Conservation (phyloP, 2,888 invertebrate species). For the Stegophylla sp. region DNA sequence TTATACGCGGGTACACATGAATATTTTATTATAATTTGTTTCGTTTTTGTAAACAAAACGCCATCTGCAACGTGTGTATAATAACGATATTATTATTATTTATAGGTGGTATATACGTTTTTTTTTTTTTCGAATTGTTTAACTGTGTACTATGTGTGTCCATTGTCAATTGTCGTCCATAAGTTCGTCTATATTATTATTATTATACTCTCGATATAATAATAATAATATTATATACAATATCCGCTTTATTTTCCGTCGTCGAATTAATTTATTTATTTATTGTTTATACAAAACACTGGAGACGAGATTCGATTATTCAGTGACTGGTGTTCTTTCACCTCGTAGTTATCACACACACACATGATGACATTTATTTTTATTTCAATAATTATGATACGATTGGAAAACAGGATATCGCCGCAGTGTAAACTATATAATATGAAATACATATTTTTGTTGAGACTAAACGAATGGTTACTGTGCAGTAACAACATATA, state of each 20-base stretch:
- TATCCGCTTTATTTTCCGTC: not conserved
- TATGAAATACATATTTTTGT: not conserved
- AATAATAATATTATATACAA: not conserved
- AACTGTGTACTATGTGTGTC: not conserved
- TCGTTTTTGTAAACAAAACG: slow-evolving; percentile 36
- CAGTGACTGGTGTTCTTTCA: not conserved
- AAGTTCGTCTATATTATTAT: not conserved
- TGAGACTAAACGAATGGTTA: not conserved
- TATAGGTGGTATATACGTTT: not conserved
- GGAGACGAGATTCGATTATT: not conserved
- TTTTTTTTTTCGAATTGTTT: not conserved
- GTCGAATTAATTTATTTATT: not conserved
- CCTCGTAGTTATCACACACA: not conserved
- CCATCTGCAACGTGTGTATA: not conserved
- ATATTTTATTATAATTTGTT: slow-evolving; percentile 22
- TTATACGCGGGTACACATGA: not conserved
- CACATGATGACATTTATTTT: not conserved
- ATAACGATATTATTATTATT: slow-evolving; percentile 5
- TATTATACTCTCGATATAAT: not conserved
- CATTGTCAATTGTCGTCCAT: not conserved
- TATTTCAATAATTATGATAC: not conserved
- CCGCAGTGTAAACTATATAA: no score
- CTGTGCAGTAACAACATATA: not conserved
- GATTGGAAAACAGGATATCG: not conserved
- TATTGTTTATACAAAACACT: not conserved